Evolutionary conservation across 2,888 invertebrate genomes (phyloP).

Genomic region (Tetragnatha montana): DNA sequence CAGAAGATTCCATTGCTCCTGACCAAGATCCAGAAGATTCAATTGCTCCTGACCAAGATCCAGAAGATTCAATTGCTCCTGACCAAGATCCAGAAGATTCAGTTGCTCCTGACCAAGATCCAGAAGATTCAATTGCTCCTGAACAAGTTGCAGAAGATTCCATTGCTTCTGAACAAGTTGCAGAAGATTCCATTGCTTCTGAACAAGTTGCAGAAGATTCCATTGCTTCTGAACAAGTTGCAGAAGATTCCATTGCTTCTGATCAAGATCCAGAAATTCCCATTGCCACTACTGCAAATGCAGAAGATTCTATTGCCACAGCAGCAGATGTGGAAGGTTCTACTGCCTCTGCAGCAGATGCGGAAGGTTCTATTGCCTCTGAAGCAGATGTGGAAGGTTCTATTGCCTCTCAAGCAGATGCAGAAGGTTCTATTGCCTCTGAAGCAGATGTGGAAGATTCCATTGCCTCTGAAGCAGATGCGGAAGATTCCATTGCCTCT

Average conservation of each 20-base stretch:
- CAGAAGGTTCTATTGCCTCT: neutral
- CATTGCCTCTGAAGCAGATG: neutral
- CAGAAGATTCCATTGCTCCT: conserved; percentile 2
- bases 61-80: no score
- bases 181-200: neutral
- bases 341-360: neutral
- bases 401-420: neutral
- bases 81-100: neutral
- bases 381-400: neutral
- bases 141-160: neutral
- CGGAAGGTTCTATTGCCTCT: neutral
- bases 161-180: neutral
- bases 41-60: no score
- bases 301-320: neutral
- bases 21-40: neutral
- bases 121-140: neutral
- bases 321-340: neutral
- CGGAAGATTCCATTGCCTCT: neutral
- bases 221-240: neutral
- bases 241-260: neutral
- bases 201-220: neutral
- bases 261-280: neutral
- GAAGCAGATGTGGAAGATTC: neutral
- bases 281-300: neutral
- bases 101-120: neutral